Conservation (phyloP, 2,113 vertebrate genomes). For the Coptodon bakossiorum region DNA sequence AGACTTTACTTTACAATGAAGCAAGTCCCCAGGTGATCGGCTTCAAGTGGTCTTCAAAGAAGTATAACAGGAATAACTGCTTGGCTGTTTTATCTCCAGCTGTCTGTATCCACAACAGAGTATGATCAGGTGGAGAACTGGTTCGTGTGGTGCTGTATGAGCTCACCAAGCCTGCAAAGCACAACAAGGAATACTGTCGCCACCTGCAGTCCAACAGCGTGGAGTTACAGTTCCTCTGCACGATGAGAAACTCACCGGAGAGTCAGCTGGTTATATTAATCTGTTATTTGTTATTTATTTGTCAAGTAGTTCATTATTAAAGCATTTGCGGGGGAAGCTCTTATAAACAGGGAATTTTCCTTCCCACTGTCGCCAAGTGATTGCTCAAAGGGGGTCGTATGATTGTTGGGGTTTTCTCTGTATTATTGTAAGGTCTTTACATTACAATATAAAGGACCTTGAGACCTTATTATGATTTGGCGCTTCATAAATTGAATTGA, state of each 20-base stretch:
- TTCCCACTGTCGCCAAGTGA: not conserved
- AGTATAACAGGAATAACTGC: not conserved
- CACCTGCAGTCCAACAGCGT: not conserved
- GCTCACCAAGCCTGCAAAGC: not conserved
- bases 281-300: not conserved
- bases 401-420: not conserved
- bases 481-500: fast-evolving
- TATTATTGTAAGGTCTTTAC: not conserved
- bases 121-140: not conserved
- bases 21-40: not conserved
- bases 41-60: not conserved
- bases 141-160: not conserved
- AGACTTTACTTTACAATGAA: too few species aligned
- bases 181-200: not conserved
- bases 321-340: not conserved
- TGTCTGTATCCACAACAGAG: not conserved
- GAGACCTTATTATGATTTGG: not conserved
- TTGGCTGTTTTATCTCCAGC: not conserved
- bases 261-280: not conserved
- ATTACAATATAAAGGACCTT: not conserved
- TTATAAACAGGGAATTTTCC: not conserved
- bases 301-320: not conserved
- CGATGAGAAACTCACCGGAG: not conserved
- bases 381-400: not conserved
- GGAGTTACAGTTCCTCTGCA: not conserved